Base-by-base conservation (phyloP, 2,797 vertebrate genomes). In the Falco rusticolus region DNA sequence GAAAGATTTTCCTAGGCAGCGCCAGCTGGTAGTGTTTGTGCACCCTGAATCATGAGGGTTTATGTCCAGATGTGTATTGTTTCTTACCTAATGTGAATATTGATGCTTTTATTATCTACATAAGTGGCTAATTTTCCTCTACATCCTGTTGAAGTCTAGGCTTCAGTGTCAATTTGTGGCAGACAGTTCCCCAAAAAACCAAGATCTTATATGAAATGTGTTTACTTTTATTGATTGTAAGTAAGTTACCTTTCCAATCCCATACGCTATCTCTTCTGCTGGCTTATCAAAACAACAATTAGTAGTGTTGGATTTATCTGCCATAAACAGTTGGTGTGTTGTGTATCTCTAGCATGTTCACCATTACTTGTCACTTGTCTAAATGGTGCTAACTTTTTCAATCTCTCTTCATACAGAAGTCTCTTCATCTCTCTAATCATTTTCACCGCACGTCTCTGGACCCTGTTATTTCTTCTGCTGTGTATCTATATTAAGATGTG, bases 391-490 rank as follows among this genome's bases (percentile, higher is more conserved):
- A 96, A 97, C 94, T 68, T 87, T 96, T 60, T 91, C 83, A 25
- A 81, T 97, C 97, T 97, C 88, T 97, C 94, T 96, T 97, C 96
- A 92, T 59, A 79, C 96, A 97, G 97, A 97, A 96, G 74, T 85
- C 84, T 96, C 96, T 96, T 91, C 97, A 96, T 96, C 74, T 96
- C 91, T 96, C 91, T 97, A 96, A 95, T 92, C 26, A 96, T 97
- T 96, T 83, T 89, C 97, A 97, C 93, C 81, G 50, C 91, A 12
- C 87, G 87, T 72, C 95, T 97, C 90, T 97, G 96, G 95, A 97
- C 59, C 93, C 87, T 97, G 93, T 95, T 96, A 43, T 90, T 97
- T 89, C 93, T 97, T 60, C 93, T 97, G 71, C 93, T 97, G 3
- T 97, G 43, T 97, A 19, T 97, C 92, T 97, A 75, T 97, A 96